Base-by-base conservation (phyloP, 2,888 invertebrate genomes). In the Ecliptopera silaceata region DNA sequence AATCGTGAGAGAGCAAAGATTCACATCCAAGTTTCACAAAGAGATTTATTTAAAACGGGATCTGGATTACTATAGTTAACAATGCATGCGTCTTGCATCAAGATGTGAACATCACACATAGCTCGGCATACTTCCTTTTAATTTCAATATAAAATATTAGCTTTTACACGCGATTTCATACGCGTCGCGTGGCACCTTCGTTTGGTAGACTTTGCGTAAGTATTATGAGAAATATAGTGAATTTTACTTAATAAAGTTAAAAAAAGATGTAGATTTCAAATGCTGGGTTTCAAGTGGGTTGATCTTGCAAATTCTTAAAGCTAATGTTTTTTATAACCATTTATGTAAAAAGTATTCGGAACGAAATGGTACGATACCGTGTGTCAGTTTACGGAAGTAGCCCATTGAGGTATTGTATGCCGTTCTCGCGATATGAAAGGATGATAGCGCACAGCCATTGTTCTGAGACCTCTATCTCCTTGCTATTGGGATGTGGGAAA, bases 341-440 rank as follows among this genome's bases (percentile, higher is more conserved):
- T 34, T 15, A 10, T 36, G 15, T 15, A n/a, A n/a, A n/a, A n/a
- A n/a, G 15, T 36, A 15, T 34, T 34, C 5, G 3, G 36, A 10
- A 15, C 15, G 12, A 12, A 6, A 12, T 5, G 13, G 6, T 13
- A 15, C 48, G 6, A 15, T 12, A 20, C 22, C 29, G 43, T 48
- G 49, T 34, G 50, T 32, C 51, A 36, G 66, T 49, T 66, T 67
- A 63, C 73, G 80, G 80, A 79, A 79, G 74, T 75, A 41, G 68
- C 55, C 64, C 66, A 63, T 63, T 65, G 44, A 56, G 53, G 70
- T 62, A 78, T 77, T 79, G 79, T 79, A 64, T 63, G 57, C 47
- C 57, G 71, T 74, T 75, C 77, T 71, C 77, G 73, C 71, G 84
- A 84, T 84, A 79, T 77, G 80, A 81, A 79, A 82, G 76, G 78